Evolutionary conservation across 2,113 vertebrate species (phyloP).

Genomic region (Myodes glareolus): DNA sequence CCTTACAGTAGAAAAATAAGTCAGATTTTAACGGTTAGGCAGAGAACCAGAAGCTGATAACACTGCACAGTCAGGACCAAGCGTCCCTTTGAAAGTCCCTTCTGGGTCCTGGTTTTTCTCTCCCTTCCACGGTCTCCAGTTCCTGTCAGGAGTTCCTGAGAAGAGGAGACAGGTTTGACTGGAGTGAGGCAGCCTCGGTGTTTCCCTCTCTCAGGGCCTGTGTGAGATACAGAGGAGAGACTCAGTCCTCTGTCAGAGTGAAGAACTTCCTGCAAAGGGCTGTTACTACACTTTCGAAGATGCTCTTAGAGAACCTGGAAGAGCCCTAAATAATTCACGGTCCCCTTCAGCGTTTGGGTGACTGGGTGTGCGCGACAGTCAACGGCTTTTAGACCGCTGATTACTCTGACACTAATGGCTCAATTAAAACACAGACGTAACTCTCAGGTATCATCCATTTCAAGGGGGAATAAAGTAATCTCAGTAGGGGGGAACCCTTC

Average conservation of each 20-base stretch:
- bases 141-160: background rate
- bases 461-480: conserved; percentile 40
- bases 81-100: background rate
- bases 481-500: conserved; percentile 5
- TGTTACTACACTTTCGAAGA: conserved; percentile 44
- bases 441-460: conserved; percentile 49
- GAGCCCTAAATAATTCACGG: conserved; percentile 57
- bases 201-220: background rate
- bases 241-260: conserved; percentile 2
- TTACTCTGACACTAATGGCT: conserved; percentile 54
- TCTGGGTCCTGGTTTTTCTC: background rate
- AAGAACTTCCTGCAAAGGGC: conserved; percentile 16
- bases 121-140: background rate
- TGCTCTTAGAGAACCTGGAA: conserved; percentile 47
- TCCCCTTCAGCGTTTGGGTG: conserved; percentile 22
- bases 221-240: conserved; percentile 46
- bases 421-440: conserved; percentile 59
- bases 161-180: background rate
- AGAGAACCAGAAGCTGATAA: conserved; percentile 6
- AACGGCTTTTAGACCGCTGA: conserved; percentile 42
- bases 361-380: background rate
- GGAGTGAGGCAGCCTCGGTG: background rate
- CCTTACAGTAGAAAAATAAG: conserved; percentile 20
- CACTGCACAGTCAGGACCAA: background rate
- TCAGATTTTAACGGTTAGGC: background rate